phyloP scores from a whole-genome alignment of 92 coral and sea anemone genomes.

The Siderastrea radians region DNA sequence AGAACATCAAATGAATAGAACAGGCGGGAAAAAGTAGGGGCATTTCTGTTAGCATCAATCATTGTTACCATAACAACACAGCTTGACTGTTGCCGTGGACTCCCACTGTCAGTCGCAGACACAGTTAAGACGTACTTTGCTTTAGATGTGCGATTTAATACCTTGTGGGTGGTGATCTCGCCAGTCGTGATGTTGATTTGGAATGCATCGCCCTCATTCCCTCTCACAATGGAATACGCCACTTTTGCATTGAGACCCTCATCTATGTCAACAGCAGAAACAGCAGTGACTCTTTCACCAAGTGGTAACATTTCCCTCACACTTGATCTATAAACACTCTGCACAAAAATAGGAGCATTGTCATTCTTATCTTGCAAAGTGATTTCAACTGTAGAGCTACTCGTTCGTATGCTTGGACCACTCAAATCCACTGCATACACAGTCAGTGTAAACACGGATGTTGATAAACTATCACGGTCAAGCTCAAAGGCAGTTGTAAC shows the following conservation, averaged over 20 bases:
- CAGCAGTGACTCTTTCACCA: slow-evolving; percentile 67
- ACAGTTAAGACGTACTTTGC: slow-evolving; percentile 75
- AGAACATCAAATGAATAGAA: slow-evolving; percentile 79
- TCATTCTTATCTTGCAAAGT: slow-evolving; percentile 83
- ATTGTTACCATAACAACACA: slow-evolving; percentile 76
- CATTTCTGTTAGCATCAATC: slow-evolving; percentile 83
- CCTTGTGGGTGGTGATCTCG: slow-evolving; percentile 40
- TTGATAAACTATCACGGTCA: slow-evolving; percentile 85
- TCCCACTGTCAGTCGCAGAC: slow-evolving; percentile 86
- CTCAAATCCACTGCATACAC: slow-evolving; percentile 86
- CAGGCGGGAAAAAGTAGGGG: slow-evolving; percentile 70
- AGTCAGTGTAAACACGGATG: slow-evolving; percentile 62
- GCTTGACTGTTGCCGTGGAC: slow-evolving; percentile 68
- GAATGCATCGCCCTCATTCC: slow-evolving; percentile 72
- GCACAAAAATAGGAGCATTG: slow-evolving; percentile 82
- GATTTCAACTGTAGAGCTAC: slow-evolving; percentile 59
- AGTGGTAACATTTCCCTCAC: slow-evolving; percentile 64
- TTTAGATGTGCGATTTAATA: slow-evolving; percentile 67
- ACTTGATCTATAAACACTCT: slow-evolving; percentile 43
- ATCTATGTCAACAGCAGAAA: slow-evolving; percentile 82
- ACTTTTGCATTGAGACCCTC: slow-evolving; percentile 64
- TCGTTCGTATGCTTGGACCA: slow-evolving; percentile 73
- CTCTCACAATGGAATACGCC: slow-evolving; percentile 67
- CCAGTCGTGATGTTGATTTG: slow-evolving; percentile 77
- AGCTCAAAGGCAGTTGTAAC: slow-evolving; percentile 60